Base-by-base conservation (phyloP, 1,140 invertebrate species). In the Panagrolaimus sp. region DNA sequence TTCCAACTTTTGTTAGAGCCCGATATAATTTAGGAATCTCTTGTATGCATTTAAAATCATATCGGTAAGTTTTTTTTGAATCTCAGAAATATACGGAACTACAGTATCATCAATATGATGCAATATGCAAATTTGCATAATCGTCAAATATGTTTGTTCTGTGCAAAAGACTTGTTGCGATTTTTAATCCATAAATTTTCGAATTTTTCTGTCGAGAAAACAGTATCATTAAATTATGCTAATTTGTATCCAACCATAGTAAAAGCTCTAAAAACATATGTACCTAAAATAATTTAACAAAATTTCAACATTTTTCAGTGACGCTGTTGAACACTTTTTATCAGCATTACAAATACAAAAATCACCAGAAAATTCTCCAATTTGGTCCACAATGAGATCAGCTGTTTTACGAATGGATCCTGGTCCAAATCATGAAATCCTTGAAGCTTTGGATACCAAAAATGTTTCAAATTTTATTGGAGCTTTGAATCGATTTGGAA, bases 1-100 rank as follows among this genome's bases (percentile, higher is more conserved):
- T 91, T 65, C 96, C 96, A 4, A 94, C 95, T 15, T 98, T 95
- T 83, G 95, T 98, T 72, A 88, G 96, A 65, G 93, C 94, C 21
- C 88, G 96, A 74, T 98, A 96, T 81, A 98, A 99, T 86, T 89
- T 99, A 65, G 96, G 94, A 9, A 96, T 99, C 63, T 92, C 92
- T 67, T 98, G 95, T 83, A 91, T 97, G 82, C 96, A 97, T 86
- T 87, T 98, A n/a, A 89, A 90, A 77, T 91, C 91, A 28, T 90
- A 96, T 80, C 92, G 88, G 90, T 91, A 85, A 84, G 83, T 76
- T 38, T 58, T 67, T 76, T 44, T 68, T 67, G 47, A 46, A 73
- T 78, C 58, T 68, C 12, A 17, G 45, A 3, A 55, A 14, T 9
- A 44, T 28, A 14, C 6, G 14, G 14, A 9, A 24, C 21, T 62